phyloP scores from a whole-genome alignment of 2,797 vertebrate genomes.

The Neoniphon sammara region DNA sequence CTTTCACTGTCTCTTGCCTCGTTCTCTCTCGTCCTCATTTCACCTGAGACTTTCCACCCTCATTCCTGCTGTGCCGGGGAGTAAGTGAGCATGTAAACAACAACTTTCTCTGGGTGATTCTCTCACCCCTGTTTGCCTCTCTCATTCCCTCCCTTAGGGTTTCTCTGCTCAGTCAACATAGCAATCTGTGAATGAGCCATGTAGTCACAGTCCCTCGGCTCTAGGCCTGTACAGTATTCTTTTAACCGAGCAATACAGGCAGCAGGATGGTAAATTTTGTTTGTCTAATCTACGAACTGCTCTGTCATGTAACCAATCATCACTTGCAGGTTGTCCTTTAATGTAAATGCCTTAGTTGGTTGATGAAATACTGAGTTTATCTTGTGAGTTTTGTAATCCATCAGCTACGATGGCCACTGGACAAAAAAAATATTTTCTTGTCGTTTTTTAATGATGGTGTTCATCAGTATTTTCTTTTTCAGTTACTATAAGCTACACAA shows the following conservation, averaged over 20 bases:
- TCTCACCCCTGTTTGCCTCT: not conserved
- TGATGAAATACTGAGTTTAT: no score
- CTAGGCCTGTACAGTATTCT: not conserved
- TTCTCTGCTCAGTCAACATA: slow-evolving; percentile 15
- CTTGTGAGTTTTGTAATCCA: no score
- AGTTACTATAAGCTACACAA: no score
- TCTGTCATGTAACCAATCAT: no score
- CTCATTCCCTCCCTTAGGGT: not conserved
- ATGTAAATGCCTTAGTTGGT: no score
- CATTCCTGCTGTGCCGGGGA: not conserved
- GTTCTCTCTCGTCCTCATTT: slow-evolving; percentile 18
- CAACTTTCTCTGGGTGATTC: slow-evolving; percentile 3
- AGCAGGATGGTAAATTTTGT: not conserved
- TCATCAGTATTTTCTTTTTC: no score
- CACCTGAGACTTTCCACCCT: slow-evolving; percentile 8
- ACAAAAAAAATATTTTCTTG: no score
- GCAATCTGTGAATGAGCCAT: slow-evolving; percentile 15
- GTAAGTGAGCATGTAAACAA: slow-evolving; percentile 10
- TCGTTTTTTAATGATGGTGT: no score
- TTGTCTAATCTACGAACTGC: no score
- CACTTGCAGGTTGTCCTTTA: no score
- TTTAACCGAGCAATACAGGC: not conserved
- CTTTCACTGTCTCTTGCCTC: not conserved
- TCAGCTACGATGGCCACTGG: no score
- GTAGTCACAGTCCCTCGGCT: not conserved